phyloP scores from a whole-genome alignment of 2,797 vertebrate species.

The Bucorvus abyssinicus region DNA sequence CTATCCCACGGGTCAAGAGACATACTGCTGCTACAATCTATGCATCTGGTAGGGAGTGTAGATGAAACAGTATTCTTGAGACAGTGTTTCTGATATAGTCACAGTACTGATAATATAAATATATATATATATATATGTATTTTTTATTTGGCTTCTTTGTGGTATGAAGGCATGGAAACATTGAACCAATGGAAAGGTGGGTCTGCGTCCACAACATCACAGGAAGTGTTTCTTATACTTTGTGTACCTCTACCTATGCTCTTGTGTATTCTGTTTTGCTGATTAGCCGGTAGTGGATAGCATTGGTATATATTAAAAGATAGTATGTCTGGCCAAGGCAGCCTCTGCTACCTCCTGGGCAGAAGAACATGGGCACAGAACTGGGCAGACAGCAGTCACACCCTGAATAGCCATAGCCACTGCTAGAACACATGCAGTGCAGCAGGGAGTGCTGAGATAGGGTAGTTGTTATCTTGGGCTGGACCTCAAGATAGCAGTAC shows the following conservation, averaged over 20 bases:
- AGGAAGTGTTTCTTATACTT: neutral
- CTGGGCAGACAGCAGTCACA: neutral
- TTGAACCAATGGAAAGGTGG: neutral
- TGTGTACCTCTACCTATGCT: neutral
- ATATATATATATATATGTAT: too few species aligned
- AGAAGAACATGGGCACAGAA: fast-evolving
- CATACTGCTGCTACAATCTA: neutral
- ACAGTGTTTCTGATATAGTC: neutral
- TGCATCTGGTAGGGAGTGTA: neutral
- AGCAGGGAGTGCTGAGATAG: neutral
- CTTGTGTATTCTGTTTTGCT: neutral
- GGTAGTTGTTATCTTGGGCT: neutral
- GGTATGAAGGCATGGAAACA: neutral
- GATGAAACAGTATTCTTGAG: neutral
- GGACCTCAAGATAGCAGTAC: fast-evolving
- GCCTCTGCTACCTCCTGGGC: neutral
- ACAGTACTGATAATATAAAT: neutral
- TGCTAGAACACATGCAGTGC: neutral
- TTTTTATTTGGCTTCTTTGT: neutral
- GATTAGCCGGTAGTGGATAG: too few species aligned
- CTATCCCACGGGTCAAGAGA: neutral
- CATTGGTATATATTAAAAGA: neutral
- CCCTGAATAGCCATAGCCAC: neutral
- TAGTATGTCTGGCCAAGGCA: neutral
- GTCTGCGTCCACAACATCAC: neutral